Percentiles rank a stretch among this genome's conserved stretches.
These are phyloP conservation scores for Eretmochelys imbricata DNA, from an alignment of 2,113 vertebrate genomes.

Conservation along the genomic window DNA sequence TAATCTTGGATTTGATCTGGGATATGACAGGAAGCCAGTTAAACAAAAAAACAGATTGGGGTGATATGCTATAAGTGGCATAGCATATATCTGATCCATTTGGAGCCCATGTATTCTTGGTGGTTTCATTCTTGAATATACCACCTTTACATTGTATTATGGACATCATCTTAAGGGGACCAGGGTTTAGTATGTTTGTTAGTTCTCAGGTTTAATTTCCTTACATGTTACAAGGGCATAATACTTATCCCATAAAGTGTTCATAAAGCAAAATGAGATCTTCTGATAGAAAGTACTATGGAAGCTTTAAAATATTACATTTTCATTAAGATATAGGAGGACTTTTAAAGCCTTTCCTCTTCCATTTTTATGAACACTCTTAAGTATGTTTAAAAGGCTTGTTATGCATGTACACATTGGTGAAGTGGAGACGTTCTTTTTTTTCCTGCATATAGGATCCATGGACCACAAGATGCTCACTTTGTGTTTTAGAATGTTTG, in stretches of 20 bases:
- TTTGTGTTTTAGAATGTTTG: slow-evolving; percentile 33
- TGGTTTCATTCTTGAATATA: neutral
- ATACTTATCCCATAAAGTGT: slow-evolving; percentile 30
- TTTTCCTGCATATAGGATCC: slow-evolving; percentile 8
- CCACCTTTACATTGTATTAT: neutral
- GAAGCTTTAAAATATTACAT: slow-evolving; percentile 52
- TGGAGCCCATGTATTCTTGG: neutral
- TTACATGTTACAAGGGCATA: slow-evolving; percentile 29
- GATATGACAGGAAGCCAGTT: neutral
- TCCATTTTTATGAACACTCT: slow-evolving; percentile 66
- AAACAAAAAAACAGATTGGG: neutral
- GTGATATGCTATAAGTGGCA: neutral
- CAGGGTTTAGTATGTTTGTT: slow-evolving; percentile 30
- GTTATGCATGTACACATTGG: slow-evolving; percentile 52
- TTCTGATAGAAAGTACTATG: slow-evolving; percentile 40
- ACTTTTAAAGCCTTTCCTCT: slow-evolving; percentile 58
- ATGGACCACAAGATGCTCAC: neutral
- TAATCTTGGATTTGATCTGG: neutral
- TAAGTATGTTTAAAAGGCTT: slow-evolving; percentile 63
- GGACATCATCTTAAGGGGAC: neutral
- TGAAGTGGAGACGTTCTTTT: slow-evolving; percentile 16
- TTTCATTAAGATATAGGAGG: neutral
- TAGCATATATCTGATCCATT: neutral
- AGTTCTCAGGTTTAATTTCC: slow-evolving; percentile 32
- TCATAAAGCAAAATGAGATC: slow-evolving; percentile 56